These are phyloP conservation scores for Cyanocitta stelleri DNA, from an alignment of 2,113 vertebrate species.

Conservation along the genomic window DNA sequence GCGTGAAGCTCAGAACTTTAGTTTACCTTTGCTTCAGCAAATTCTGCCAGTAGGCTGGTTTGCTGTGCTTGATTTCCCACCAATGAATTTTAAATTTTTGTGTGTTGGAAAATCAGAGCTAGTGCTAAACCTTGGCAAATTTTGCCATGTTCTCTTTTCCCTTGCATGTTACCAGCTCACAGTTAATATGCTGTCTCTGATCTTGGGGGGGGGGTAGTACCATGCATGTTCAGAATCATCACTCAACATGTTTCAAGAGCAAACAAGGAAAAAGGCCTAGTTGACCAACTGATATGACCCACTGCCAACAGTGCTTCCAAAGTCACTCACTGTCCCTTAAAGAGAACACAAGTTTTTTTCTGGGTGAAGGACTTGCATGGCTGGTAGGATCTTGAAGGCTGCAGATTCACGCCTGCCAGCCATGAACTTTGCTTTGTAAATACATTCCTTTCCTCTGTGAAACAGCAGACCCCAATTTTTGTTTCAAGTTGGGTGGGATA, in stretches of 20 bases:
- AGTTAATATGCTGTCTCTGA: background rate
- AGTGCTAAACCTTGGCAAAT: background rate
- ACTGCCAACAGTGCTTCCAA: background rate
- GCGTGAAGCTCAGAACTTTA: background rate
- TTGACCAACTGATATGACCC: background rate
- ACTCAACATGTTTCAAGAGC: background rate
- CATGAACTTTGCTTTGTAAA: background rate
- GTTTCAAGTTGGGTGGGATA: background rate
- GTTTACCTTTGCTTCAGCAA: background rate
- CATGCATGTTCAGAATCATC: background rate
- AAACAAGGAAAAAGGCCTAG: background rate
- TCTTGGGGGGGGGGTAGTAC: background rate
- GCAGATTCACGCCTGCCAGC: background rate
- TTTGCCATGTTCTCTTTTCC: background rate
- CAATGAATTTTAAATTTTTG: background rate
- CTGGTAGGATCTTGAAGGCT: background rate
- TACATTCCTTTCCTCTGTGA: background rate
- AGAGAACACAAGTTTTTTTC: background rate
- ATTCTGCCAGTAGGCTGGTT: background rate
- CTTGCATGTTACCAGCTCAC: background rate
- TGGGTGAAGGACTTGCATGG: background rate
- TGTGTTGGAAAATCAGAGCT: background rate
- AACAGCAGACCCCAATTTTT: background rate
- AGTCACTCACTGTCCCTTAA: background rate
- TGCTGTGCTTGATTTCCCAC: background rate